Evolutionary conservation across 1,140 invertebrate species (phyloP).

Genomic region (Megathymus violae): DNA sequence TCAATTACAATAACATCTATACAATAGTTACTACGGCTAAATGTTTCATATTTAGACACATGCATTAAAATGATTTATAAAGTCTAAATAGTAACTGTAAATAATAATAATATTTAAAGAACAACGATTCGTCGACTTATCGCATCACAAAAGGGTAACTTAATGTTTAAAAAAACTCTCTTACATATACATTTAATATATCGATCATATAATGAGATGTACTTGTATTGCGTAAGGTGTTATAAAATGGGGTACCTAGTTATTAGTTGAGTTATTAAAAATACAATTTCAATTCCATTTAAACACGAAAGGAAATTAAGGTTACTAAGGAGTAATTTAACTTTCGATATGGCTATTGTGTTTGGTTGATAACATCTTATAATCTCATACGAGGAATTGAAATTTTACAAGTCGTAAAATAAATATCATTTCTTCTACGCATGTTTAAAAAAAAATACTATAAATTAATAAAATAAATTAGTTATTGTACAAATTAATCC

Average conservation of each 20-base stretch:
- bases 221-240: too few relatives aligned
- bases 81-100: slow-evolving; percentile 47
- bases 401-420: slow-evolving; percentile 3
- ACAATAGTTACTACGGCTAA: slow-evolving; percentile 80
- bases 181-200: background rate
- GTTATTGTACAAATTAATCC: slow-evolving; percentile 13
- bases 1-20: slow-evolving; percentile 83
- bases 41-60: slow-evolving; percentile 72
- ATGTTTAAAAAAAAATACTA: slow-evolving; percentile 20
- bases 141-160: slow-evolving; percentile 59
- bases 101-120: slow-evolving; percentile 41
- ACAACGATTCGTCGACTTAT: slow-evolving; percentile 38
- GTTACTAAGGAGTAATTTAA: too few relatives aligned
- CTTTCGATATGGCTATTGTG: background rate
- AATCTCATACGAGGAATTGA: background rate
- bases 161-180: slow-evolving; percentile 14
- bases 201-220: too few relatives aligned
- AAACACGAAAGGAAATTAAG: too few relatives aligned
- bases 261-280: too few relatives aligned
- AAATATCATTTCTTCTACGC: slow-evolving; percentile 24
- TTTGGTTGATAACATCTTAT: background rate
- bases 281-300: too few relatives aligned
- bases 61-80: slow-evolving; percentile 62
- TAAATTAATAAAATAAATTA: slow-evolving; percentile 36
- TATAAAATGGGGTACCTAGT: too few relatives aligned